A percentile compares a stretch with the other conserved stretches of the same genome.
phyloP scores from a whole-genome alignment of 2,797 vertebrate species.

The Centroberyx gerrardi region DNA sequence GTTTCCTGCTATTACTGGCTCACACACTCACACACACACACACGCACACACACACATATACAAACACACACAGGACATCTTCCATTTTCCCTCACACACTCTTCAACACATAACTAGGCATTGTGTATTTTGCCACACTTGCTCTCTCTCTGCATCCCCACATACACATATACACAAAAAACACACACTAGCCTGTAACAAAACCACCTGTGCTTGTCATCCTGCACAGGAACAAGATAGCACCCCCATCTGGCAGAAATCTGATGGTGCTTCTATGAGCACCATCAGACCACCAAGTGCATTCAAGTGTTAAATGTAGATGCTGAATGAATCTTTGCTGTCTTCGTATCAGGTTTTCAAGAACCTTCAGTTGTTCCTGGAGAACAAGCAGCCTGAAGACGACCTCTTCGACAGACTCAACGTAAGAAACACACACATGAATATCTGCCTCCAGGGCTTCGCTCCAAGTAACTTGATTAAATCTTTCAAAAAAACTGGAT shows the following conservation, averaged over 20 bases:
- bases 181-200: constrained; percentile 7
- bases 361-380: constrained; percentile 97
- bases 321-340: constrained; percentile 3
- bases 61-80: constrained; percentile 8
- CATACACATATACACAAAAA: constrained; percentile 15
- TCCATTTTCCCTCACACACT: constrained; percentile 33
- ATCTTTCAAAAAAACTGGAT: not conserved
- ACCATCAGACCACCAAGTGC: not conserved
- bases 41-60: constrained; percentile 20
- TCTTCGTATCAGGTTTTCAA: constrained; percentile 91
- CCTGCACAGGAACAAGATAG: constrained; percentile 30
- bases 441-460: not conserved
- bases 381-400: constrained; percentile 97
- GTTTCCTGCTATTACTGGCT: constrained; percentile 73
- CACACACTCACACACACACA: constrained; percentile 17
- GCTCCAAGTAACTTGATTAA: not conserved
- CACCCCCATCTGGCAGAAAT: constrained; percentile 62
- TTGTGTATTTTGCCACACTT: not conserved
- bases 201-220: constrained; percentile 37
- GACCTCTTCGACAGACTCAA: constrained; percentile 98
- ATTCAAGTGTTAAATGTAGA: not conserved
- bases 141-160: constrained; percentile 6
- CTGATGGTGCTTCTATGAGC: constrained; percentile 11
- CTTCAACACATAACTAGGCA: constrained; percentile 8
- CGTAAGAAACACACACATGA: constrained; percentile 82